A percentile compares a stretch with the other conserved stretches of the same genome.
These are phyloP conservation scores for Gallinago stenura DNA, from an alignment of 2,797 vertebrate genomes.

Conservation along the genomic window DNA sequence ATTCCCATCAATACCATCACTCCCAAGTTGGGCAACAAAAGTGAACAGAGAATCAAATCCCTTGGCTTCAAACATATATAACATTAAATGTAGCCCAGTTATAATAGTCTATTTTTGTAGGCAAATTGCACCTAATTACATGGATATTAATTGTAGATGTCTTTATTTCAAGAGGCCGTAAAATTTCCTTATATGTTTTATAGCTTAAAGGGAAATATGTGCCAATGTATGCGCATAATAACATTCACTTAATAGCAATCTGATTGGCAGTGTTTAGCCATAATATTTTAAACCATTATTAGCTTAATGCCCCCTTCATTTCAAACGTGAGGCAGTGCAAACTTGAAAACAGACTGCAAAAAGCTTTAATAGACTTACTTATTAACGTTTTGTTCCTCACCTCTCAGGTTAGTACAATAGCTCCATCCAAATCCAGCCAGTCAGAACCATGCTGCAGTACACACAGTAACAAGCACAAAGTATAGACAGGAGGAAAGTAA, in stretches of 20 bases:
- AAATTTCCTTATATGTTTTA: not conserved
- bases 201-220: not conserved
- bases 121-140: not conserved
- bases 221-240: not conserved
- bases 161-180: not conserved
- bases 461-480: conserved; percentile 1
- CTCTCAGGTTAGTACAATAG: conserved; percentile 17
- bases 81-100: not conserved
- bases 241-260: not conserved
- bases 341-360: not conserved
- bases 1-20: not conserved
- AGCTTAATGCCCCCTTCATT: conserved; percentile 5
- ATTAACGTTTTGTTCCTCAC: not conserved
- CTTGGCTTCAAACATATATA: not conserved
- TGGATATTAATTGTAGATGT: not conserved
- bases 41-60: not conserved
- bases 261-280: conserved; percentile 10
- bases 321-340: conserved; percentile 13
- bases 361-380: not conserved
- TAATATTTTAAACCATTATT: conserved; percentile 15
- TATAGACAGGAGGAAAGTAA: not conserved
- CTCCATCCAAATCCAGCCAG: conserved; percentile 6
- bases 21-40: not conserved
- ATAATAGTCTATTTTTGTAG: not conserved
- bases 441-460: conserved; percentile 24